Evolutionary conservation across 2,113 vertebrate genomes (phyloP).

Genomic region (Alces alces): DNA sequence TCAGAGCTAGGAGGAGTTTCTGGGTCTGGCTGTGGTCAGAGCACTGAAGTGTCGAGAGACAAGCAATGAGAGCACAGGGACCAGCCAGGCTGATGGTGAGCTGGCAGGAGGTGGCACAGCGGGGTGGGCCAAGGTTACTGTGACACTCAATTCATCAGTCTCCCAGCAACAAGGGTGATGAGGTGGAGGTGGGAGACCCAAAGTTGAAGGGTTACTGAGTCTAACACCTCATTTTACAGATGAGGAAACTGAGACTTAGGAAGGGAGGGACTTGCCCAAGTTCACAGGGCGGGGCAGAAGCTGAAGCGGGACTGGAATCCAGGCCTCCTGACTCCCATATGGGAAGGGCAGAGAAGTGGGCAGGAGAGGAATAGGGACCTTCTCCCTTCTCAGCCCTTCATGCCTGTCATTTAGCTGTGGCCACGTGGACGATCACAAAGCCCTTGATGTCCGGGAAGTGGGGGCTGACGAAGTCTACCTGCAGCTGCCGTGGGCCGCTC

Average conservation of each 20-base stretch:
- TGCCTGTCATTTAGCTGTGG: conserved; percentile 49
- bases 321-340: not conserved
- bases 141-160: not conserved
- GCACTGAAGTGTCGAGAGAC: not conserved
- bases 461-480: conserved; percentile 78
- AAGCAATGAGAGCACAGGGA: not conserved
- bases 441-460: conserved; percentile 74
- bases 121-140: fast-evolving
- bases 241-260: not conserved
- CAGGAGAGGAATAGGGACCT: fast-evolving
- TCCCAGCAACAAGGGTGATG: not conserved
- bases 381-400: too few relatives aligned
- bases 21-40: not conserved
- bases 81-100: not conserved
- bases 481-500: conserved; percentile 78
- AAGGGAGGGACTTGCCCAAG: not conserved
- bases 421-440: conserved; percentile 65
- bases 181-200: not conserved
- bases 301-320: not conserved
- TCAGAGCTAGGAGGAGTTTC: not conserved
- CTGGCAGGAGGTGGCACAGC: not conserved
- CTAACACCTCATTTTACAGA: not conserved
- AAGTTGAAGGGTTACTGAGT: not conserved
- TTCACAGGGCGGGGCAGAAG: not conserved
- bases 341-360: not conserved